Base-by-base conservation (phyloP, 2,888 invertebrate species). In the Gnatocerus cornutus region DNA sequence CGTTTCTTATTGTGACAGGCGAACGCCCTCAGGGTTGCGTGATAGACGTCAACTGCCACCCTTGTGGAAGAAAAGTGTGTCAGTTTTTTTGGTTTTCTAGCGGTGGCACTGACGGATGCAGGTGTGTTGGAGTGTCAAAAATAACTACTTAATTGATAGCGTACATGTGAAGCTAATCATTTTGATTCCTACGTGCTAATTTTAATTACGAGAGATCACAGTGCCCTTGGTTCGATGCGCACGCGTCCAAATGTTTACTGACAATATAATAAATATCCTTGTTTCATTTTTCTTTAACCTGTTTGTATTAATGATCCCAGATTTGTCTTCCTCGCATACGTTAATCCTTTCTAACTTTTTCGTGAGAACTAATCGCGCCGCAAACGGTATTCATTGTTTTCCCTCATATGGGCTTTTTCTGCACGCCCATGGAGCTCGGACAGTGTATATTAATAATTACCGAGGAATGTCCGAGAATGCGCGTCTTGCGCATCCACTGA, bases 401-500 rank as follows among this genome's bases (percentile, higher is more conserved):
- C n/a, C 41, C 41, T 7, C 37, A 37, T 7, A 37, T 37, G 37
- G 37, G 7, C 37, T 7, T 37, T 37, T 37, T 41, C 41, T 12
- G 41, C 41, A 41, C 48, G 48, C 48, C 48, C 48, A 16, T 50
- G 48, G 48, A 8, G 50, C 52, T 14, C 62, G 37, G 16, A 37
- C 68, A 71, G 74, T 71, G 75, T 77, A 76, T 79, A 80, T 78
- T 79, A 79, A 80, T 80, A 80, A 80, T 79, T 78, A 77, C 76
- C 72, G 74, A 73, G 79, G 79, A 80, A 80, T 80, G 80, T 80
- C 80, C 80, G 78, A 78, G 79, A 77, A 80, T 77, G 75, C 71
- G 78, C 74, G 75, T 77, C 77, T 76, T 75, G 76, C 78, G 78
- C 80, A 80, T 82, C 81, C 81, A 83, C 81, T 83, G 83, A 84